Conservation (phyloP, 2,113 vertebrate species). For the Myotis davidii region DNA sequence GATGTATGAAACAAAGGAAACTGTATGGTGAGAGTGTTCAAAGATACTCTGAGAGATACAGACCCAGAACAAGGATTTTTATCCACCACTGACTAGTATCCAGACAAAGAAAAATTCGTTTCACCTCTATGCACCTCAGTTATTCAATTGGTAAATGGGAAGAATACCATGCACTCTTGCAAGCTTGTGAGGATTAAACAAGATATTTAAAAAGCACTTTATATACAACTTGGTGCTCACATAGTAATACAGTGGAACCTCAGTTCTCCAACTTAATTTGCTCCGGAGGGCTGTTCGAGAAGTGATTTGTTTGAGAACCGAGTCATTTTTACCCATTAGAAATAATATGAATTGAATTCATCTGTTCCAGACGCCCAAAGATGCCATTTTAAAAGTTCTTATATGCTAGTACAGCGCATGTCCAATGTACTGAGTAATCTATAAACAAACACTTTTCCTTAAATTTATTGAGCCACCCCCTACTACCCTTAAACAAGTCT, state of each 20-base stretch:
- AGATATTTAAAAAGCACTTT: conserved; percentile 27
- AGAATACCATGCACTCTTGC: neutral
- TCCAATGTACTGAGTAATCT: too few relatives aligned
- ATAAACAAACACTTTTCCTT: too few relatives aligned
- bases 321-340: too few relatives aligned
- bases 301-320: too few relatives aligned
- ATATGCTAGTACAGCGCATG: too few relatives aligned
- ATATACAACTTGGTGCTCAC: conserved; percentile 21
- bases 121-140: neutral
- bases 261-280: too few relatives aligned
- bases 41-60: neutral
- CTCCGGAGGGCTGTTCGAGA: too few relatives aligned
- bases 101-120: conserved; percentile 34
- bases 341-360: too few relatives aligned
- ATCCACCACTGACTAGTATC: neutral
- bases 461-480: too few relatives aligned
- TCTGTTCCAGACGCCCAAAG: too few relatives aligned
- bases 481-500: too few relatives aligned
- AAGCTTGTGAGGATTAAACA: neutral
- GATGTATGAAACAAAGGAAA: conserved; percentile 26
- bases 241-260: neutral
- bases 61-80: neutral
- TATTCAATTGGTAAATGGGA: conserved; percentile 10
- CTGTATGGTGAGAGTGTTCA: neutral
- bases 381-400: too few relatives aligned